These are phyloP conservation scores for Okapia johnstoni DNA, from an alignment of 2,113 vertebrate species.

Conservation along the genomic window DNA sequence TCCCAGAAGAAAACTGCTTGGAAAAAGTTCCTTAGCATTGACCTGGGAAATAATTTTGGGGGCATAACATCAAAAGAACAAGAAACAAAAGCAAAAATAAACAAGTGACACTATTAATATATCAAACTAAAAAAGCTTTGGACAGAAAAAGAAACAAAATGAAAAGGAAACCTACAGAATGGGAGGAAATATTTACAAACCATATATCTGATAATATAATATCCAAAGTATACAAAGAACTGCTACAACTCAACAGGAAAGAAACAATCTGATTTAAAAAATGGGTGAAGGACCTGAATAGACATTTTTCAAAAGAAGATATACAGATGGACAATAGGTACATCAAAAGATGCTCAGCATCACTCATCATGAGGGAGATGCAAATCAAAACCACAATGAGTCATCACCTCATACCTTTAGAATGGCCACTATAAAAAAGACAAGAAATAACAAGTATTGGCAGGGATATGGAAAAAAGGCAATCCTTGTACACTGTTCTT, in stretches of 20 bases:
- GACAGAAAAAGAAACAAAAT: neutral
- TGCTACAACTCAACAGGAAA: neutral
- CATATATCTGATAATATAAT: neutral
- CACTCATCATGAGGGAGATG: neutral
- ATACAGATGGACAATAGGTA: neutral
- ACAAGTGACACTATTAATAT: neutral
- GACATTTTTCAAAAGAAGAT: neutral
- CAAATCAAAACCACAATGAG: neutral
- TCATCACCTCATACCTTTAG: neutral
- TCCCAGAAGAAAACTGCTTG: neutral
- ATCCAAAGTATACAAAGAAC: neutral
- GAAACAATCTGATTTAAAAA: neutral
- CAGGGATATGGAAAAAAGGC: neutral
- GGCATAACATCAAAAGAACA: neutral
- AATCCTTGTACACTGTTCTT: neutral
- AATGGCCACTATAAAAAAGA: neutral
- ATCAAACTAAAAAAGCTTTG: neutral
- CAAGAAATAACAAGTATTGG: neutral
- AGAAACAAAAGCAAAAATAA: neutral
- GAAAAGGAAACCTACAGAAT: neutral
- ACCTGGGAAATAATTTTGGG: neutral
- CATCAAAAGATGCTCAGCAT: neutral
- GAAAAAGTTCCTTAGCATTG: neutral
- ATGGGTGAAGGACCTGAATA: neutral
- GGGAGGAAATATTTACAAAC: neutral